Conservation (phyloP, 2,888 invertebrate species). For the Brachypterus glaber region DNA sequence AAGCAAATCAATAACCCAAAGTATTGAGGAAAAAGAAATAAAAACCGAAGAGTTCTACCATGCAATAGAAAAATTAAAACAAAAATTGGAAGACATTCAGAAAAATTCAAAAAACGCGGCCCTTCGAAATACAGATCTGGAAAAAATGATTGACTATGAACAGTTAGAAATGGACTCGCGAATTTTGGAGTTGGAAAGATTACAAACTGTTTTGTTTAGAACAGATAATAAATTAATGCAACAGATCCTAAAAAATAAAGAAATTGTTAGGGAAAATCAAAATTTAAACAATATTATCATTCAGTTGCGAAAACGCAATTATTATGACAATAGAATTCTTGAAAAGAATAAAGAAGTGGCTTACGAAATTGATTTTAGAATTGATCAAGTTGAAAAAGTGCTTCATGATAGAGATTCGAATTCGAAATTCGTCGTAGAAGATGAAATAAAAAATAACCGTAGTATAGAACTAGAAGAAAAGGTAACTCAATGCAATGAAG, state of each 20-base stretch:
- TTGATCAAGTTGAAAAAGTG: slow-evolving; percentile 3
- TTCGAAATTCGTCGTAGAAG: too few relatives aligned
- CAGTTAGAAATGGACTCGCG: slow-evolving; percentile 43
- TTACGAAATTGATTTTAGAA: slow-evolving; percentile 48
- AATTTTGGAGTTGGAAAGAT: slow-evolving; percentile 42
- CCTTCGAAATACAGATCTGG: slow-evolving; percentile 50
- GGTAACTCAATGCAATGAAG: slow-evolving; percentile 15
- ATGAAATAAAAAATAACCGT: slow-evolving; percentile 34
- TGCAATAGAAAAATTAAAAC: slow-evolving; percentile 37
- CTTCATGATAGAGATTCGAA: too few relatives aligned
- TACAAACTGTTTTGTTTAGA: slow-evolving; percentile 44
- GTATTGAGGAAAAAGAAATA: slow-evolving; percentile 23
- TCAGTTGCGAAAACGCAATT: slow-evolving; percentile 43
- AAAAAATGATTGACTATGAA: slow-evolving; percentile 51
- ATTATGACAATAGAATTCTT: slow-evolving; percentile 42
- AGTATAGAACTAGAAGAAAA: slow-evolving; percentile 40
- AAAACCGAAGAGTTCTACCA: slow-evolving; percentile 22
- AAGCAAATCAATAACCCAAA: slow-evolving; percentile 26
- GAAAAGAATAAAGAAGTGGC: slow-evolving; percentile 48
- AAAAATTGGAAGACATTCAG: slow-evolving; percentile 43
- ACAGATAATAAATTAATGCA: too few relatives aligned
- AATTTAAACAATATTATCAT: slow-evolving; percentile 40
- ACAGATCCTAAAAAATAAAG: slow-evolving; percentile 40
- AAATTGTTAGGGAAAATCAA: slow-evolving; percentile 45
- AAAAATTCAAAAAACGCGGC: slow-evolving; percentile 47